Percentiles rank a stretch among this genome's conserved stretches.
These are phyloP conservation scores for Amiota minor DNA, from an alignment of 2,888 invertebrate genomes.

Conservation along the genomic window DNA sequence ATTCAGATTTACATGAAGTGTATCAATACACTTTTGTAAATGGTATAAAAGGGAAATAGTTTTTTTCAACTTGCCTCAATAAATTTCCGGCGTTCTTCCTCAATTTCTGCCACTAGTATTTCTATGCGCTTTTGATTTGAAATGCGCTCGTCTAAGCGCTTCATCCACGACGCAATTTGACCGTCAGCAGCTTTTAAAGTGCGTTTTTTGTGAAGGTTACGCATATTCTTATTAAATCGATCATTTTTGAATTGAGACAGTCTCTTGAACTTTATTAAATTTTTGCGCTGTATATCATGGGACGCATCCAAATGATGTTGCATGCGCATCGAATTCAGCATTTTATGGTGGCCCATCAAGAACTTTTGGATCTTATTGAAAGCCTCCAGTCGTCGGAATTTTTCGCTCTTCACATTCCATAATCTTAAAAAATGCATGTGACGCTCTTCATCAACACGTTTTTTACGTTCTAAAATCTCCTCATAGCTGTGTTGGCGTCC, in stretches of 20 bases:
- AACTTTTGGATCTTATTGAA: slow-evolving; percentile 49
- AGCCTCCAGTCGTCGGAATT: slow-evolving; percentile 55
- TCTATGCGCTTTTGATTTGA: slow-evolving; percentile 58
- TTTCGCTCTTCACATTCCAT: slow-evolving; percentile 51
- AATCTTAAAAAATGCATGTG: slow-evolving; percentile 52
- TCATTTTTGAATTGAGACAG: slow-evolving; percentile 65
- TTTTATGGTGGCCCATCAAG: slow-evolving; percentile 57
- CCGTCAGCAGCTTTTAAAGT: slow-evolving; percentile 48
- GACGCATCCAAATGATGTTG: slow-evolving; percentile 58
- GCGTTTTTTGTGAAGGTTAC: slow-evolving; percentile 47
- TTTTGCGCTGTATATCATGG: slow-evolving; percentile 64
- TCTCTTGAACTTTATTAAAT: slow-evolving; percentile 69
- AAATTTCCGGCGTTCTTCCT: slow-evolving; percentile 48
- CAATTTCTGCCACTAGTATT: slow-evolving; percentile 43
- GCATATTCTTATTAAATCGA: slow-evolving; percentile 60
- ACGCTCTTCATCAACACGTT: slow-evolving; percentile 47
- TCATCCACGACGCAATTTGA: slow-evolving; percentile 64
- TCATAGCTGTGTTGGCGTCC: slow-evolving; percentile 53
- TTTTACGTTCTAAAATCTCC: slow-evolving; percentile 60
- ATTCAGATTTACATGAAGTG: too few relatives aligned
- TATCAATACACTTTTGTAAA: too few relatives aligned
- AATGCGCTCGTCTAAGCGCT: slow-evolving; percentile 64
- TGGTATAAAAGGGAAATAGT: too few relatives aligned
- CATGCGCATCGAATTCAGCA: slow-evolving; percentile 56
- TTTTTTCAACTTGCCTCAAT: slow-evolving; percentile 57